Percentiles rank a stretch among this genome's conserved stretches.
phyloP scores from a whole-genome alignment of 1,140 invertebrate genomes.

The Mamestra configurata region DNA sequence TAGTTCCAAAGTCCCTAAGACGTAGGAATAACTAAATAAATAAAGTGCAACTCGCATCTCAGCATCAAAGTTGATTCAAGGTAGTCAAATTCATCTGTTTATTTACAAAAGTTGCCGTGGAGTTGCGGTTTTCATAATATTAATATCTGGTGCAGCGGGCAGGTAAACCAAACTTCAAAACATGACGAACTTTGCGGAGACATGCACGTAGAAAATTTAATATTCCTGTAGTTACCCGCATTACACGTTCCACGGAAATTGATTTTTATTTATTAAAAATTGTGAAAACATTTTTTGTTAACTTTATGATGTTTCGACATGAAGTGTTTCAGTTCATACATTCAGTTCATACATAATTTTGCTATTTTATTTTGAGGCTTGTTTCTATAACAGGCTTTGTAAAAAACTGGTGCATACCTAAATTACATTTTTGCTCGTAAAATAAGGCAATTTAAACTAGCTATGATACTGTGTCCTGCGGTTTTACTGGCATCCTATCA shows the following conservation, averaged over 20 bases:
- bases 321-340: too few species aligned
- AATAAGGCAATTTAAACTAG: too few species aligned
- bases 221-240: slow-evolving; percentile 68
- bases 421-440: too few species aligned
- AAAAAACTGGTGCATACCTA: too few species aligned
- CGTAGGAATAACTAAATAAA: slow-evolving; percentile 13
- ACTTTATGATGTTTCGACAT: slow-evolving; percentile 16
- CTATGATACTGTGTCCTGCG: too few species aligned
- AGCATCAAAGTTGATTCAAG: slow-evolving; percentile 37
- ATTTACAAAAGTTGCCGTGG: slow-evolving; percentile 37
- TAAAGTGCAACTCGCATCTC: slow-evolving; percentile 29
- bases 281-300: not conserved
- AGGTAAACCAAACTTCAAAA: slow-evolving; percentile 79
- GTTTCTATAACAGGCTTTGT: not conserved
- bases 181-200: slow-evolving; percentile 77
- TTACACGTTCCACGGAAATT: slow-evolving; percentile 58
- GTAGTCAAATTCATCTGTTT: slow-evolving; percentile 48
- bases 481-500: too few species aligned
- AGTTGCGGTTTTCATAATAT: slow-evolving; percentile 71
- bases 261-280: slow-evolving; percentile 43
- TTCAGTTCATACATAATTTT: slow-evolving; percentile 7
- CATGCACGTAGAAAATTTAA: slow-evolving; percentile 81
- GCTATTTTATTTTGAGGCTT: not conserved
- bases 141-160: slow-evolving; percentile 72
- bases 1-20: slow-evolving; percentile 19